Conservation (phyloP, 2,888 invertebrate genomes). For the Trichogramma dendrolimi region DNA sequence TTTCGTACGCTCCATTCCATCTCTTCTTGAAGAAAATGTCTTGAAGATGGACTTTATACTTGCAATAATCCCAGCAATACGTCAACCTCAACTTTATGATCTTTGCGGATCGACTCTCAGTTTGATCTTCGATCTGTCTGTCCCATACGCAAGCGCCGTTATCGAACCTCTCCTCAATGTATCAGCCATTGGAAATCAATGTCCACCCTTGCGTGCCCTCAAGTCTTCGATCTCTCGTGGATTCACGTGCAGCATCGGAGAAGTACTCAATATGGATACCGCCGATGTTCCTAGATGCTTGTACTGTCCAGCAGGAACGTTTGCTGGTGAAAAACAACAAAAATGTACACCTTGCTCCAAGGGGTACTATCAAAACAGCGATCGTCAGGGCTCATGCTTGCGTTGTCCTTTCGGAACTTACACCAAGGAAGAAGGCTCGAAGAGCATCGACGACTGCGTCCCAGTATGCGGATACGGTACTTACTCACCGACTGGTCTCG, state of each 20-base stretch:
- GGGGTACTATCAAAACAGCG: constrained; percentile 90
- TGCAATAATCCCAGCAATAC: constrained; percentile 80
- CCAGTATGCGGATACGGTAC: constrained; percentile 96
- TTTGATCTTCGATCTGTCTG: constrained; percentile 88
- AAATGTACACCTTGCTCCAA: constrained; percentile 86
- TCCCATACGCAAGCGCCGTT: constrained; percentile 85
- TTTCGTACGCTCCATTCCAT: constrained; percentile 77
- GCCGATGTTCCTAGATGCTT: constrained; percentile 89
- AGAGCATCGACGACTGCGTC: constrained; percentile 78
- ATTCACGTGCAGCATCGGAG: constrained; percentile 89
- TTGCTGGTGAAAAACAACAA: constrained; percentile 84
- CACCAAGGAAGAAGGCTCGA: constrained; percentile 85
- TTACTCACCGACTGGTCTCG: constrained; percentile 84
- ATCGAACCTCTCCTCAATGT: constrained; percentile 86
- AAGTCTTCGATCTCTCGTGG: constrained; percentile 81
- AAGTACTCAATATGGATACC: constrained; percentile 89
- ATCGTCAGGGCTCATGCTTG: constrained; percentile 83
- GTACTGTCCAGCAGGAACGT: constrained; percentile 95
- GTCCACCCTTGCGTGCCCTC: constrained; percentile 84
- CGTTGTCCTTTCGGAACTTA: constrained; percentile 91
- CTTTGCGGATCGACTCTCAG: constrained; percentile 91
- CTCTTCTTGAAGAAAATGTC: constrained; percentile 78
- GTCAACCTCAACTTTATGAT: constrained; percentile 88
- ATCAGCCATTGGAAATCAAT: constrained; percentile 85
- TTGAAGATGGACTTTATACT: constrained; percentile 86